Percentiles rank a stretch among this genome's conserved stretches.
Evolutionary conservation across 92 coral and sea anemone genomes (phyloP).

Genomic region (Blastomussa wellsi): DNA sequence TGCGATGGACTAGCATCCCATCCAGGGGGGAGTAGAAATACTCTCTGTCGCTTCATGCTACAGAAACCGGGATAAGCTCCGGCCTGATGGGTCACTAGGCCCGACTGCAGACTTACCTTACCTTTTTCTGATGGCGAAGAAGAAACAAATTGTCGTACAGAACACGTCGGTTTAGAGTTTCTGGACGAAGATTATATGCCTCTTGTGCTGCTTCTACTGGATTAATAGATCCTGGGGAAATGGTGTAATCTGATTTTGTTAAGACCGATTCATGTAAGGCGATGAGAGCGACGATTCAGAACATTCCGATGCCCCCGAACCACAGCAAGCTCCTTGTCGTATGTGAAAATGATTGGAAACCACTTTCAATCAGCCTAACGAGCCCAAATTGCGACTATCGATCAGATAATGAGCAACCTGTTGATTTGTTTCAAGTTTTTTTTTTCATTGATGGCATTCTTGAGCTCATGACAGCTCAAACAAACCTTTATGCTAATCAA

Average conservation of each 20-base stretch:
- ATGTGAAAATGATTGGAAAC: no score
- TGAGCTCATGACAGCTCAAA: constrained; percentile 3
- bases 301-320: no score
- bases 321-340: no score
- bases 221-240: neutral
- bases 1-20: no score
- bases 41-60: no score
- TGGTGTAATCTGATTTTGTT: neutral
- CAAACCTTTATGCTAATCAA: constrained; percentile 25
- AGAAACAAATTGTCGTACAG: no score
- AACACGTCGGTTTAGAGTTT: constrained; percentile 11
- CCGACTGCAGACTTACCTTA: no score
- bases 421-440: neutral
- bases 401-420: neutral
- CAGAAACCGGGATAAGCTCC: no score
- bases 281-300: neutral
- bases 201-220: neutral
- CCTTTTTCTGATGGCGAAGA: no score
- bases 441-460: constrained; percentile 1
- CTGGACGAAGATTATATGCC: constrained; percentile 44
- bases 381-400: neutral
- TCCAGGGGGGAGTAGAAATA: no score
- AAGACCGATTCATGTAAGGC: neutral
- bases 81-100: no score
- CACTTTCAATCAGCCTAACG: neutral